phyloP scores from a whole-genome alignment of 2,113 vertebrate species.

The Mesocricetus auratus region DNA sequence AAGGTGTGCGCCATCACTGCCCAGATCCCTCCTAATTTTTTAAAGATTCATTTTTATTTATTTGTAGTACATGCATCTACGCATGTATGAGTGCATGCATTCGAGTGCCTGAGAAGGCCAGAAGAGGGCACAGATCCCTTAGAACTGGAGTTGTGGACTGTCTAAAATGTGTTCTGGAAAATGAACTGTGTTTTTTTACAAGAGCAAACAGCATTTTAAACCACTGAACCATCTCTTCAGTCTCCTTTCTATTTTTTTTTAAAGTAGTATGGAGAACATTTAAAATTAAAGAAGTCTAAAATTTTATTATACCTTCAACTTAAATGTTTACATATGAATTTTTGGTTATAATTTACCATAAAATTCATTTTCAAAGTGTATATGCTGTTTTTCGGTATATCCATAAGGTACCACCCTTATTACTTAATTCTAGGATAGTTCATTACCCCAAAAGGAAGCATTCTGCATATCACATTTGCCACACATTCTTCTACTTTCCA shows the following conservation, averaged over 20 bases:
- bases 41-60: not conserved
- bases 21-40: not conserved
- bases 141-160: not conserved
- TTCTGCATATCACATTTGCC: not conserved
- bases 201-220: not conserved
- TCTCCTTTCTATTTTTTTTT: not conserved
- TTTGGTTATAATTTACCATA: not conserved
- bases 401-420: not conserved
- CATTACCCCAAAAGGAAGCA: not conserved
- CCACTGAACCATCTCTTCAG: not conserved
- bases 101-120: not conserved
- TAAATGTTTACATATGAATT: not conserved
- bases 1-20: not conserved
- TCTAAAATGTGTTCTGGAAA: not conserved
- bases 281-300: not conserved
- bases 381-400: not conserved
- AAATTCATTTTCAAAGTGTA: not conserved
- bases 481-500: not conserved
- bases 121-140: not conserved
- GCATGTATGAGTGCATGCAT: not conserved
- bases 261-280: not conserved
- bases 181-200: not conserved
- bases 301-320: not conserved
- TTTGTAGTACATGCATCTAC: not conserved
- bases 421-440: not conserved